Evolutionary conservation across 2,113 vertebrate species (phyloP).

Genomic region (Nycticorax nycticorax): DNA sequence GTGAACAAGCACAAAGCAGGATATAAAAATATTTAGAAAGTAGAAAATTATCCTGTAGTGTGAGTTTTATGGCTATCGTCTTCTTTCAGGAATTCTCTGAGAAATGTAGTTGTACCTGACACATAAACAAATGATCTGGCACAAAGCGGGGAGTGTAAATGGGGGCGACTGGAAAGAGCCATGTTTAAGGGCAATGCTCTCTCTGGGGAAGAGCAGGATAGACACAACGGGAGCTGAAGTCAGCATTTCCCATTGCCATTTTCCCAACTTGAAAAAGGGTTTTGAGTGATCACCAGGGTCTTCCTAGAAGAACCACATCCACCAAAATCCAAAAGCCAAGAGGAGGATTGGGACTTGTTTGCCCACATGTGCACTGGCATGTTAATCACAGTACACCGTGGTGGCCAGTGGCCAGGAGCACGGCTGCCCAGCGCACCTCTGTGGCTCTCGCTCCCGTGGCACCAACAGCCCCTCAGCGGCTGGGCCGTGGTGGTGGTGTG

Average conservation of each 20-base stretch:
- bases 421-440: background rate
- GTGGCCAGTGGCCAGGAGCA: background rate
- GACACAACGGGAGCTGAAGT: background rate
- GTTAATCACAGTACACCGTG: accelerated
- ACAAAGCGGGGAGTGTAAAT: background rate
- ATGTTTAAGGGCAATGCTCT: background rate
- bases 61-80: background rate
- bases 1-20: background rate
- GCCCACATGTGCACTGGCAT: background rate
- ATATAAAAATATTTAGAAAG: background rate
- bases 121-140: background rate
- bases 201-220: background rate
- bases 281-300: background rate
- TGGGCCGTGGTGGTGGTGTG: background rate
- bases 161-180: background rate
- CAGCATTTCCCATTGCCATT: background rate
- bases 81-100: background rate
- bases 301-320: background rate
- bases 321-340: background rate
- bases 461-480: background rate
- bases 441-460: background rate
- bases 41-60: background rate
- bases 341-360: background rate
- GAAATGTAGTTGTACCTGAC: background rate
- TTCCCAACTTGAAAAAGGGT: background rate